phyloP scores from a whole-genome alignment of 2,797 vertebrate genomes.

The Diplodus puntazzo region DNA sequence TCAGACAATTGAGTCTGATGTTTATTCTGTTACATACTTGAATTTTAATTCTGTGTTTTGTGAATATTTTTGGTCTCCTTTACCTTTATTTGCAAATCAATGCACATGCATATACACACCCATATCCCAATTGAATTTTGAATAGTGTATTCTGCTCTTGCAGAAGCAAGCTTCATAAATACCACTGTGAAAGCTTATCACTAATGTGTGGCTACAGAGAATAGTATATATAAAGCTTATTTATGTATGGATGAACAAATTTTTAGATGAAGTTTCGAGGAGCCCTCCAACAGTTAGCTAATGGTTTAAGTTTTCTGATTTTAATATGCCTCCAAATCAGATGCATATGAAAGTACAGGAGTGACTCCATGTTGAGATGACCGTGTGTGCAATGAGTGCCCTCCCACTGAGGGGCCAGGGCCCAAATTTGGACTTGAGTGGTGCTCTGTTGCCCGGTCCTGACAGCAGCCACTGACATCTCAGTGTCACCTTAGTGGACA shows the following conservation, averaged over 20 bases:
- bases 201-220: too few relatives aligned
- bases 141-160: too few relatives aligned
- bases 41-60: too few relatives aligned
- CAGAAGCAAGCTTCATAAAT: too few relatives aligned
- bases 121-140: too few relatives aligned
- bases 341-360: not conserved
- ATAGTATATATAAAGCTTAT: too few relatives aligned
- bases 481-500: slow-evolving; percentile 88
- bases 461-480: slow-evolving; percentile 92
- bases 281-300: not conserved
- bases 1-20: not conserved
- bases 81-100: too few relatives aligned
- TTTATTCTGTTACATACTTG: too few relatives aligned
- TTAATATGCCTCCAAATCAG: not conserved
- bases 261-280: not conserved
- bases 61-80: too few relatives aligned
- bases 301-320: not conserved
- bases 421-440: slow-evolving; percentile 94
- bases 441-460: slow-evolving; percentile 89
- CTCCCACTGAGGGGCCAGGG: slow-evolving; percentile 86
- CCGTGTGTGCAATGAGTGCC: slow-evolving; percentile 45
- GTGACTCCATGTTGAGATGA: slow-evolving; percentile 16
- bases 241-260: not conserved
- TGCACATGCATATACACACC: too few relatives aligned
- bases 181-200: too few relatives aligned